A percentile compares a stretch with the other conserved stretches of the same genome.
Evolutionary conservation across 2,797 vertebrate genomes (phyloP).

Genomic region (Orientallactaga sibirica): DNA sequence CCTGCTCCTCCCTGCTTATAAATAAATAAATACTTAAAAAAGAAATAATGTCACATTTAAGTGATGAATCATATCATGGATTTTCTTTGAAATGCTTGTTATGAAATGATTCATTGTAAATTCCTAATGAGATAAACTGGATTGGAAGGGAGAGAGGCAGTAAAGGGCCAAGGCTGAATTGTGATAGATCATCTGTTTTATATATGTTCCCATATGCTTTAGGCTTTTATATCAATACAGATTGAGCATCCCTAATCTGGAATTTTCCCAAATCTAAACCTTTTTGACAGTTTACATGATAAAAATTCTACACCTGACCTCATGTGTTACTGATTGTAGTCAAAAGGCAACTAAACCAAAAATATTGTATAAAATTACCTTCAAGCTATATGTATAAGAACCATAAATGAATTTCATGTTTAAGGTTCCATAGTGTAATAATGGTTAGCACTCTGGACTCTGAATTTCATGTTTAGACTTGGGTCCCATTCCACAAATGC

Average conservation of each 20-base stretch:
- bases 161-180: not conserved
- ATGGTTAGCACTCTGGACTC: too few species aligned
- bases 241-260: not conserved
- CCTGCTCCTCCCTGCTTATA: too few species aligned
- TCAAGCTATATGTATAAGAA: not conserved
- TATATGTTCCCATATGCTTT: not conserved
- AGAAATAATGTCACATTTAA: constrained; percentile 20
- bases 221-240: not conserved
- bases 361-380: not conserved
- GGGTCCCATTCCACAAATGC: not conserved
- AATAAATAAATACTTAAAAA: too few species aligned
- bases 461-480: not conserved
- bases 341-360: not conserved
- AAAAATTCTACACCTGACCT: not conserved
- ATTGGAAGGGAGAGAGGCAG: not conserved
- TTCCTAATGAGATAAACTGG: constrained; percentile 31
- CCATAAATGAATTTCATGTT: not conserved
- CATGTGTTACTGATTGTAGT: not conserved
- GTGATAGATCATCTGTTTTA: not conserved
- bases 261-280: not conserved
- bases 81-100: constrained; percentile 63
- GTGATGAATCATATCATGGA: not conserved
- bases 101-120: constrained; percentile 48
- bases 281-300: not conserved
- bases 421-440: too few species aligned